Evolutionary conservation across 2,113 vertebrate genomes (phyloP), one percentile per base, ranked within the genome.

Genomic region (Prochilodus magdalenae): DNA sequence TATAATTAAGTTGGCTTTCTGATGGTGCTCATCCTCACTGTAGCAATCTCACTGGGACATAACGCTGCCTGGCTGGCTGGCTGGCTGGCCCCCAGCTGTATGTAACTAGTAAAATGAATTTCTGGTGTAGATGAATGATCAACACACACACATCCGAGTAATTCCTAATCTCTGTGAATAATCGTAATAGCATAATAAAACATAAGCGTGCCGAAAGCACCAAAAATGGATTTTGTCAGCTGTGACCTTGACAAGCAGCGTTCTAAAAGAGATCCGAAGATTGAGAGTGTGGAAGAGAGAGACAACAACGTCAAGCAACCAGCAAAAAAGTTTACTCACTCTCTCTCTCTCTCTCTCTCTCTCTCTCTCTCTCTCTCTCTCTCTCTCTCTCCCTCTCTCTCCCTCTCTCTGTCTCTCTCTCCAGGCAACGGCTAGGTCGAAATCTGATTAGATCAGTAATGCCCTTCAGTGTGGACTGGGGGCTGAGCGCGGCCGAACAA

Each of bases 401-500:
- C n/a, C n/a, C n/a, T n/a, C n/a, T n/a, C n/a, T n/a, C n/a, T n/a
- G n/a, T n/a, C 26, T 81, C 59, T 82, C 70, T 70, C 65, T 65
- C 20, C 79, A 36, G 74, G 74, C 69, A 24, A 77, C 80, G 65
- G 36, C 36, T 36, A 36, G 26, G 63, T 26, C 22, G 72, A 79
- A 70, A 72, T 79, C 82, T 75, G 85, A 84, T 86, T 82, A 81
- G 57, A 65, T 82, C 82, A 44, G 82, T 7, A 67, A 79, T 75
- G 79, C 79, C 82, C 82, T 86, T 84, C 82, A 84, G 66, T 44
- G 5, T 26, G 44, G 57, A 36, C 75, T 63, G 29, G 10, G 65
- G 73, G 36, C 49, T 4, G 36, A 83, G 79, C 22, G 16, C 14
- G 4, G 27, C 60, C 67, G 53, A 85, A 67, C 40, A 53, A 84